Evolutionary conservation across 2,888 invertebrate genomes (phyloP).

Genomic region (Epistrophe grossulariae): DNA sequence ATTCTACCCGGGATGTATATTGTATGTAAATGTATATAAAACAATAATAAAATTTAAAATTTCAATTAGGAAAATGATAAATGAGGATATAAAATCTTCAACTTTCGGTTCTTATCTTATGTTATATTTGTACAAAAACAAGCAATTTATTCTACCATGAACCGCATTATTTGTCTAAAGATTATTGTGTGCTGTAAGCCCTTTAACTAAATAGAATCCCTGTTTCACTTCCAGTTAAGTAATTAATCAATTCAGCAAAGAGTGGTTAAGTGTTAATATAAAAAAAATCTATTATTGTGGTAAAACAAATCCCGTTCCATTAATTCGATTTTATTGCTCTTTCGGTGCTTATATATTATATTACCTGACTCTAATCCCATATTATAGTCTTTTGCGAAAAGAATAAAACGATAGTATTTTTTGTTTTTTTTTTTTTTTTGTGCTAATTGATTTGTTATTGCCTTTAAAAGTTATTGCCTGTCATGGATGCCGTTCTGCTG

Average conservation of each 20-base stretch:
- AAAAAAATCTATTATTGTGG: background rate
- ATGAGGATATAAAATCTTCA: too few species aligned
- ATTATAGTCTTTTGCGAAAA: constrained; percentile 1
- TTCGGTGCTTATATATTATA: background rate
- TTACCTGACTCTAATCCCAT: background rate
- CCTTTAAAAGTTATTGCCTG: constrained; percentile 39
- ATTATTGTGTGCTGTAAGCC: background rate
- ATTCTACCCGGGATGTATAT: too few species aligned
- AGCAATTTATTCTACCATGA: too few species aligned
- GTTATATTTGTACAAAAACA: too few species aligned
- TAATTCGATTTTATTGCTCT: constrained; percentile 5
- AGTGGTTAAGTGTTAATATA: constrained; percentile 1
- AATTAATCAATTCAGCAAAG: background rate
- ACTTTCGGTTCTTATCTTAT: too few species aligned
- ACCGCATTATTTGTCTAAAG: too few species aligned
- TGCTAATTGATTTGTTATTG: constrained; percentile 43
- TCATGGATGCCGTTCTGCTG: constrained; percentile 36
- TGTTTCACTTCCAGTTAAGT: background rate
- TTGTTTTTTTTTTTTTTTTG: constrained; percentile 1
- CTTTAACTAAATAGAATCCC: background rate
- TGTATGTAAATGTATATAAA: too few species aligned
- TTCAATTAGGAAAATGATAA: too few species aligned
- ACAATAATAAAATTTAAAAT: too few species aligned
- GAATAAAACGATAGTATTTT: background rate
- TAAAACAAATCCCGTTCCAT: background rate